Percentiles rank a stretch among this genome's conserved stretches.
Evolutionary conservation across 2,113 vertebrate genomes (phyloP).

Genomic region (Odontophorus gujanensis): DNA sequence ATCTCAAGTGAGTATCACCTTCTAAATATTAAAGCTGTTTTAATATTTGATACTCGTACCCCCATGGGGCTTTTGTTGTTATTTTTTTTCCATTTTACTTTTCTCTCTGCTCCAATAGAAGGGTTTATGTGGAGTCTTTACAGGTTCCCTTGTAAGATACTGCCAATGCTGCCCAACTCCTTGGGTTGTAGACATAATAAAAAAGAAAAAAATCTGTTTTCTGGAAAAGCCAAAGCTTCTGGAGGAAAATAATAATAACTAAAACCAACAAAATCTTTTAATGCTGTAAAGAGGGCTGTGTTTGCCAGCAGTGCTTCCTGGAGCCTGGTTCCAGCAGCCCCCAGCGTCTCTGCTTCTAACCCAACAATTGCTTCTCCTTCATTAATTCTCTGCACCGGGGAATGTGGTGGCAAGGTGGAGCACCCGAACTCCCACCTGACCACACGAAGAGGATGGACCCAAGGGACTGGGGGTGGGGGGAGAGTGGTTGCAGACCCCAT

Average conservation of each 20-base stretch:
- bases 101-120: neutral
- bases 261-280: neutral
- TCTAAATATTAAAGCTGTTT: constrained; percentile 67
- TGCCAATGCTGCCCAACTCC: neutral
- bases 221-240: neutral
- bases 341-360: neutral
- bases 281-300: neutral
- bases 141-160: neutral
- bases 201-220: neutral
- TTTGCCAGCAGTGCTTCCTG: neutral
- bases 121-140: neutral
- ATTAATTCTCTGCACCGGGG: constrained; percentile 4
- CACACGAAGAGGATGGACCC: neutral
- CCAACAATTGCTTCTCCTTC: constrained; percentile 49
- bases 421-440: neutral
- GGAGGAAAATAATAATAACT: neutral
- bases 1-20: constrained; percentile 88
- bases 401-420: neutral
- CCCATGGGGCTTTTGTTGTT: neutral
- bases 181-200: neutral
- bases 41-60: constrained; percentile 61
- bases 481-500: neutral
- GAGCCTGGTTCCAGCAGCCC: neutral
- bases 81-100: neutral
- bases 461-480: neutral